Percentiles rank a stretch among this genome's conserved stretches.
Evolutionary conservation across 2,888 invertebrate genomes (phyloP).

Genomic region (Cotesia congregata): DNA sequence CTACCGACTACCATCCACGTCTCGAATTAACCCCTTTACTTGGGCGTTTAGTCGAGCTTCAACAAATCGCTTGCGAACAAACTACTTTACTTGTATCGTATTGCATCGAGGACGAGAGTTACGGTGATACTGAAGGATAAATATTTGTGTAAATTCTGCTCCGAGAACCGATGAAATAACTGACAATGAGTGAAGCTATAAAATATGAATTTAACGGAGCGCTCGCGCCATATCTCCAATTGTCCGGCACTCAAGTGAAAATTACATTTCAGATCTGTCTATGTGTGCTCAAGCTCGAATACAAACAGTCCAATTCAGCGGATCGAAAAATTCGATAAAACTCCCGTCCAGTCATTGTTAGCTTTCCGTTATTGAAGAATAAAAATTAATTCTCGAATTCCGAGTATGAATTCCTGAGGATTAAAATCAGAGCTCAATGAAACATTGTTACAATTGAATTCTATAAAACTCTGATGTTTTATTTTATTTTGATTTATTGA

Average conservation of each 20-base stretch:
- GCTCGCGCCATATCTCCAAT: constrained; percentile 33
- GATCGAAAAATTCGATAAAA: constrained; percentile 3
- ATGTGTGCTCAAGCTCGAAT: constrained; percentile 13
- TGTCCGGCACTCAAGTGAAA: constrained; percentile 35
- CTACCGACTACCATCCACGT: no score
- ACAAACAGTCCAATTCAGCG: background rate
- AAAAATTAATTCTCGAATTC: background rate
- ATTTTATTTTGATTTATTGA: background rate
- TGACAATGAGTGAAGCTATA: background rate
- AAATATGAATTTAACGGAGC: background rate
- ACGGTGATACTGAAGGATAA: no score
- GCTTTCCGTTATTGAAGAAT: background rate
- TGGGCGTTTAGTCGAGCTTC: background rate
- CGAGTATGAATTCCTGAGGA: background rate
- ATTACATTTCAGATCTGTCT: constrained; percentile 31
- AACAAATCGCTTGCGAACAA: background rate
- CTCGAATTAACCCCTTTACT: background rate
- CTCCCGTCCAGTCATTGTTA: background rate
- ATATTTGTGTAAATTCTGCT: no score
- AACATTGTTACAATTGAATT: background rate
- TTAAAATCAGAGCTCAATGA: background rate
- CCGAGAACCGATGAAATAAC: no score
- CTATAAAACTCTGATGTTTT: background rate
- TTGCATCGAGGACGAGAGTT: background rate
- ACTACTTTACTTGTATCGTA: background rate